These are phyloP conservation scores for Notolabrus celidotus DNA, from an alignment of 2,797 vertebrate species.

Conservation along the genomic window DNA sequence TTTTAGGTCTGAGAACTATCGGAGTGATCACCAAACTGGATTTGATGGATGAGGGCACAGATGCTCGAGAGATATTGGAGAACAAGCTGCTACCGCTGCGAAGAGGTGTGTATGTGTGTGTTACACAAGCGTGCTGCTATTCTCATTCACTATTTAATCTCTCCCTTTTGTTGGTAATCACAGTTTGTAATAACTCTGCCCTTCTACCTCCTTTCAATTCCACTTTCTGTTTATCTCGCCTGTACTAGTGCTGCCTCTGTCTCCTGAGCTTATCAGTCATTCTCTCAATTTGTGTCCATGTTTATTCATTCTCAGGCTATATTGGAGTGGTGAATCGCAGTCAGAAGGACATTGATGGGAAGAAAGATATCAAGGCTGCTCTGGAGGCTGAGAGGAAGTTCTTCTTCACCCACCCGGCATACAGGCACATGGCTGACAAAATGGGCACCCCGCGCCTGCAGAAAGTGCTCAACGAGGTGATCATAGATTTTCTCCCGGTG, in stretches of 20 bases:
- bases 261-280: neutral
- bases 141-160: neutral
- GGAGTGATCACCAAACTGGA: constrained; percentile 98
- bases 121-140: neutral
- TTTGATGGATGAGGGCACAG: constrained; percentile 97
- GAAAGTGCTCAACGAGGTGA: constrained; percentile 91
- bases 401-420: constrained; percentile 88
- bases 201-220: neutral
- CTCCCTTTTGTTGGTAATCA: constrained; percentile 2
- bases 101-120: constrained; percentile 75
- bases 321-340: constrained; percentile 93
- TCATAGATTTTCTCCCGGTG: constrained; percentile 28
- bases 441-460: constrained; percentile 92
- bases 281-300: neutral
- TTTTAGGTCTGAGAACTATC: constrained; percentile 91
- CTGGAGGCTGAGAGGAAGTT: constrained; percentile 91
- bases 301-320: constrained; percentile 81
- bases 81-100: constrained; percentile 89
- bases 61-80: constrained; percentile 93
- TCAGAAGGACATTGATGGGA: constrained; percentile 94
- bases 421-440: constrained; percentile 89
- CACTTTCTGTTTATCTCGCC: neutral
- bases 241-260: neutral
- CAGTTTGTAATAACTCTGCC: constrained; percentile 1
- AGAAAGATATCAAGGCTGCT: constrained; percentile 91